Evolutionary conservation across 1,140 invertebrate species (phyloP).

Genomic region (Chironomus striatipennis): DNA sequence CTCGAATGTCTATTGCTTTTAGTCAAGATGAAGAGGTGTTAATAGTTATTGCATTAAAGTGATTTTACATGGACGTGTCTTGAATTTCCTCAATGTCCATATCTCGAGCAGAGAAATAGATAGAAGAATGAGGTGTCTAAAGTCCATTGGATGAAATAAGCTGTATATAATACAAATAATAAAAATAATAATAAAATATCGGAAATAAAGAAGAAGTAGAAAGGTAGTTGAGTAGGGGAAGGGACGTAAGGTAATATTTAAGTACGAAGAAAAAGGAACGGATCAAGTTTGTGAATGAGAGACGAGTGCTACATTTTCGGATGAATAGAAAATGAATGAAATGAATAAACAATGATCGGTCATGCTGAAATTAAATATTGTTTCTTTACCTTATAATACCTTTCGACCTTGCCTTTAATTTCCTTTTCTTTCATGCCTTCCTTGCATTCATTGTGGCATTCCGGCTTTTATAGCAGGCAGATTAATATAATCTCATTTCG

Average conservation of each 20-base stretch:
- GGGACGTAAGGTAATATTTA: background rate
- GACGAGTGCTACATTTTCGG: conserved; percentile 5
- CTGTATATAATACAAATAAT: too few species aligned
- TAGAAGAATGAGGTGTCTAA: background rate
- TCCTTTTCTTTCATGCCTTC: background rate
- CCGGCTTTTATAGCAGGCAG: too few species aligned
- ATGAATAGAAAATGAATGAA: conserved; percentile 5
- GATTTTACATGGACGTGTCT: conserved; percentile 18
- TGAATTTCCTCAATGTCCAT: background rate
- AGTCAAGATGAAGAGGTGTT: conserved; percentile 18
- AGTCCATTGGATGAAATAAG: too few species aligned
- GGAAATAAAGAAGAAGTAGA: too few species aligned
- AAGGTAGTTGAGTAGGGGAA: background rate
- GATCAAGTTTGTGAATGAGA: background rate
- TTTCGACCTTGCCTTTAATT: background rate
- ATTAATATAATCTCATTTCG: too few species aligned
- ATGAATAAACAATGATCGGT: conserved; percentile 1
- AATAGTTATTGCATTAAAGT: conserved; percentile 24
- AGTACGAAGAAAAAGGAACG: background rate
- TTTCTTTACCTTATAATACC: background rate
- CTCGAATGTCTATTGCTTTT: too few species aligned
- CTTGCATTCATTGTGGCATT: too few species aligned
- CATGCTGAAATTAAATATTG: conserved; percentile 14
- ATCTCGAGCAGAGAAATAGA: background rate
- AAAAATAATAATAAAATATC: too few species aligned